Evolutionary conservation across 2,797 vertebrate genomes (phyloP), one percentile per base, ranked within the genome.

Genomic region (Nyctibius grandis): DNA sequence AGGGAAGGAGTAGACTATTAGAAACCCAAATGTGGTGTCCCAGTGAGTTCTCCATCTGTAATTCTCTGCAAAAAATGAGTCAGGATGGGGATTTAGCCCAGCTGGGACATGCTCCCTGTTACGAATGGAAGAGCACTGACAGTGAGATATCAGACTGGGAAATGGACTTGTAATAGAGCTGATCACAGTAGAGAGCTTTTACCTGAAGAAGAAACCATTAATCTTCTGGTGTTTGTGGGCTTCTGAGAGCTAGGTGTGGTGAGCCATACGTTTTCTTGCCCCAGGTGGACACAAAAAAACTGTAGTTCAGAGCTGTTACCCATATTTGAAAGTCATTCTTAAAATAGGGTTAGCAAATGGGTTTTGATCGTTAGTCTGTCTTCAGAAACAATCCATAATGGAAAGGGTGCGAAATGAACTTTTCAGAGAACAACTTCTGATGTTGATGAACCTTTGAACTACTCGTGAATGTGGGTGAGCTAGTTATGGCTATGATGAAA

Each of bases 391-490:
- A 64, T 88, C 76, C 19, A 4, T 96, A 85, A 90, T 73, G 85
- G 94, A 59, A 93, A 94, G 68, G 61, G 77, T 91, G 84, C 15
- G 0, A 95, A 90, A 96, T 93, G 82, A 96, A 94, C 88, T 93
- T 96, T 88, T 45, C 44, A 34, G 73, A 44, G 82, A 90, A 70
- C 21, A 54, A 6, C 82, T 88, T 95, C 89, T 95, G 64, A 93
- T 6, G 21, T 56, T 48, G 59, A 74, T 44, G 83, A 90, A 74
- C 93, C 73, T 96, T 96, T 96, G 93, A 96, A 91, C 67, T 85
- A 5, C 56, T 77, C 0, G 1, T 79, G 93, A 79, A 81, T 31
- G 91, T 65, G 85, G 85, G 69, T 70, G 79, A 96, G 65, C 34
- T 73, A 51, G 76, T 51, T 63, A 72, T 5, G 36, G 44, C 64